Evolutionary conservation across 23 tunicate genomes (phyloP), one percentile per base, ranked within the genome.

Genomic region (Styela clava): DNA sequence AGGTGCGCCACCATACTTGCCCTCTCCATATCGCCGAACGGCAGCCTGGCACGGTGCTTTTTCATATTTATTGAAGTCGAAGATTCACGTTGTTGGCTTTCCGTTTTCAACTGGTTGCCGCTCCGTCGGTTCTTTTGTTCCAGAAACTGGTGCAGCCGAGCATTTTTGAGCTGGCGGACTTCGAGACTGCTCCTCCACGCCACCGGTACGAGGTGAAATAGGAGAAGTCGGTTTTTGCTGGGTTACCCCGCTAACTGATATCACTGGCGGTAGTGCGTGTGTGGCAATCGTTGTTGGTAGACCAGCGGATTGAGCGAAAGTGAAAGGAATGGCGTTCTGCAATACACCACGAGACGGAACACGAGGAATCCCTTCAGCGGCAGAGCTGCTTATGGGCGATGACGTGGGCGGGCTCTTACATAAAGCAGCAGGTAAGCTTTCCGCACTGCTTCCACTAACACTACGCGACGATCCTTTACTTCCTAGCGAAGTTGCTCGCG

Each of bases 381-480:
- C 7, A 9, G 31, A 24, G 18, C 30, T 65, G 30, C 29, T 27
- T 7, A 5, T 27, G 12, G 77, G 77, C 7, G 77, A 30, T 5
- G 77, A 71, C 35, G 81, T 76, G 64, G 78, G 56, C 26, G 81
- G 65, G 24, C 65, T 52, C 27, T 76, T 76, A 5, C 3, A 21
- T 12, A 24, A 28, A 0, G 64, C 31, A 56, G 65, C 30, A 9
- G 65, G 81, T 24, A 51, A 25, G 24, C 64, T 35, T 25, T 76
- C 81, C 29, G 64, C 27, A 44, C 78, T 72, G 78, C 78, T 34
- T 22, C 78, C 78, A 34, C 78, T 72, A 19, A 72, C 24, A 16
- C 34, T 72, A 24, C 81, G 27, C 22, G 64, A 20, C 0, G 81
- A 51, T 26, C 65, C 52, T 27, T 76, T 76, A 18, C 81, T 52